Percentiles rank a stretch among this genome's conserved stretches.
Conservation (phyloP, 2,113 vertebrate genomes). For the Pelmatolapia mariae region DNA sequence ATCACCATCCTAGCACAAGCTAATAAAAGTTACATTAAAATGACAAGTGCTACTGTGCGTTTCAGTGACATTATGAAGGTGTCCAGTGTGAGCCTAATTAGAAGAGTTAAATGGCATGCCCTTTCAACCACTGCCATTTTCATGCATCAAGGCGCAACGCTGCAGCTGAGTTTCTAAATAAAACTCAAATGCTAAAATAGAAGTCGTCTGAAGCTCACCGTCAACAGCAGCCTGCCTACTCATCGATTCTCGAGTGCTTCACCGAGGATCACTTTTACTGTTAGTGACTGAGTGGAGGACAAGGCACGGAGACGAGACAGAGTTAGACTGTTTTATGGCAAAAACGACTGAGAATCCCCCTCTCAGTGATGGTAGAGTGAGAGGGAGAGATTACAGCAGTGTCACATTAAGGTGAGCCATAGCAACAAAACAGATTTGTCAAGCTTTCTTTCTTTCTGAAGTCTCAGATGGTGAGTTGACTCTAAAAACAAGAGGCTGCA, state of each 20-base stretch:
- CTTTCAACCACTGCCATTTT: conserved; percentile 33
- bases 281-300: background rate
- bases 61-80: conserved; percentile 15
- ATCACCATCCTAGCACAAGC: background rate
- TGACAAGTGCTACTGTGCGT: background rate
- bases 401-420: background rate
- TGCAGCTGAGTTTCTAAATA: background rate
- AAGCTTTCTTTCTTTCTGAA: background rate
- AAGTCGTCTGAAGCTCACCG: background rate
- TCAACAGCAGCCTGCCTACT: background rate
- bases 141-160: background rate
- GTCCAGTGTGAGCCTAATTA: conserved; percentile 9
- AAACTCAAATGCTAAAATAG: background rate
- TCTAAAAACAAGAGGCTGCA: background rate
- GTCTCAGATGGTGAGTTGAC: background rate
- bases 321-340: background rate
- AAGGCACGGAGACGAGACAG: background rate
- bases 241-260: background rate
- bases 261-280: background rate
- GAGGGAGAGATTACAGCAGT: background rate
- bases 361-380: background rate
- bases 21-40: background rate
- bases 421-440: background rate
- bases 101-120: conserved; percentile 9
- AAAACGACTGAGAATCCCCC: background rate